Base-by-base conservation (phyloP, 1,140 invertebrate genomes). In the Musca vetustissima region DNA sequence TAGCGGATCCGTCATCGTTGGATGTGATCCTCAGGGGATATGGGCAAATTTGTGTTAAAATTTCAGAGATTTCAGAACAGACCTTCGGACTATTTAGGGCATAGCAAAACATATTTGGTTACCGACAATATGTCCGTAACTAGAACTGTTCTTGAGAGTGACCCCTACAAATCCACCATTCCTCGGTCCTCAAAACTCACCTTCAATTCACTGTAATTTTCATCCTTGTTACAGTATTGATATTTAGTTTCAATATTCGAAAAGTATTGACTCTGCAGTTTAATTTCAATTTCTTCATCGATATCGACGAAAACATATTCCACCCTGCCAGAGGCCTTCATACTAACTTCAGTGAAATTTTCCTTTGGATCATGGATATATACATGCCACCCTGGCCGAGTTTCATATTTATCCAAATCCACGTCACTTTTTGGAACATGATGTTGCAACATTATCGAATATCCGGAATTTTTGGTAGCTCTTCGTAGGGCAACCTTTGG, bases 221-320 rank as follows among this genome's bases (percentile, higher is more conserved):
- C 71, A 7, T 70, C 48, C 2, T 36, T 36, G 1, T 71, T 73
- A n/a, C 79, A 81, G 8, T 70, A 69, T 1, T 73, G 69, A 0
- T 72, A 61, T 7, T 69, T 53, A 0, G 73, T 73, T 21, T 74
- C 64, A 9, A 80, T 72, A 72, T 76, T 81, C 1, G 69, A 73
- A 21, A 82, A 84, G 28, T 75, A 75, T 53, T 84, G 76, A n/a
- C 80, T 78, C 48, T 77, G 80, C 19, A 85, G 64, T 43, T 82
- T 82, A 1, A 85, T 72, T 52, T 83, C 80, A 6, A 85, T 74
- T 59, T 82, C 76, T 61, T 85, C 84, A 19, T 77, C 73, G 15
- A 77, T 72, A 69, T 80, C 76, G 0, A 81, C 71, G 70, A 83
- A 84, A 11, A 85, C 71, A 67, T 83, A 84, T 50, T 85, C 83